Base-by-base conservation (phyloP, 2,113 vertebrate genomes). In the Chloroceryle aenea region DNA sequence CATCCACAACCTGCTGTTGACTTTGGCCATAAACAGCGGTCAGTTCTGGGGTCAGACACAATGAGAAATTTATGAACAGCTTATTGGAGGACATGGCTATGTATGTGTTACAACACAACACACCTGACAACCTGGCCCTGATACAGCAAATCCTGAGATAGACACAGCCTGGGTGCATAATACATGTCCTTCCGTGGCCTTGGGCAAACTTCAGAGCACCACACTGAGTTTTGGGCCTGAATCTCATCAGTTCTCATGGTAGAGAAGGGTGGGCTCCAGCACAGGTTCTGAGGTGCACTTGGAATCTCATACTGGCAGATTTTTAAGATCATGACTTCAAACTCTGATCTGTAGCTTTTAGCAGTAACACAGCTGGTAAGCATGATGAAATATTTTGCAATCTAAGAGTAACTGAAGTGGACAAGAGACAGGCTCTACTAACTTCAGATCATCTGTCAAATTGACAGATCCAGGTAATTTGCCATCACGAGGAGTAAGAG, bases 231-330 rank as follows among this genome's bases (percentile, higher is more conserved):
- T 2, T 45, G 36, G 48, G 30, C 12, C 23, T 4, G 11, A 25
- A 5, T 29, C n/a, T 18, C 45, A 19, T 10, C 2, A 1, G 13
- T 29, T 77, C 45, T 53, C 10, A 0, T 3, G 6, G 52, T 2
- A 48, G 25, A 27, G 50, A 56, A 71, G 47, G 19, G 20, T 11
- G 42, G 14, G 26, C n/a, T 61, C 38, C 71, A 79, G 47, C 2
- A 0, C 43, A 25, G 14, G 17, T 23, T 76, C 4, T 1, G 23
- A 64, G 12, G 21, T 2, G 4, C 9, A 16, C 16, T 45, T 43
- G 36, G 71, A 58, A 78, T 36, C 22, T 68, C 61, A 32, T 14
- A 20, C 6, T 12, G 77, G 32, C 12, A 81, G 22, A 45, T 42
- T 75, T 87, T 66, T 47, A 55, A 36, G 22, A 63, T 43, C 0